These are phyloP conservation scores for Pandemis corylana DNA, from an alignment of 2,888 invertebrate species.

Conservation along the genomic window DNA sequence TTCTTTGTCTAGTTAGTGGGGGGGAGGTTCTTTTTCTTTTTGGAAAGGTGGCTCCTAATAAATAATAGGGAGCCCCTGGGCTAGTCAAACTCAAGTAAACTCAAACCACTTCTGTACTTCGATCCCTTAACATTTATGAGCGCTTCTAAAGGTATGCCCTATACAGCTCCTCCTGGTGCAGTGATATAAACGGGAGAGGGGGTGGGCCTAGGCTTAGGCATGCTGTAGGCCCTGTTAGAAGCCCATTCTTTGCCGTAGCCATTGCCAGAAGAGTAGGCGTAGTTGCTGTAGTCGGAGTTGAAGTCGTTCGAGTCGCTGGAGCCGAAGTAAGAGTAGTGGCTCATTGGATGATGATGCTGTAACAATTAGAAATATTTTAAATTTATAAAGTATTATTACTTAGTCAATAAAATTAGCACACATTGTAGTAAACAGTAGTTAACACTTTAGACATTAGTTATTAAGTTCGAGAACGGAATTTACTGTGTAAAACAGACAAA, in stretches of 20 bases:
- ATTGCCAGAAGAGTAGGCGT: slow-evolving; percentile 70
- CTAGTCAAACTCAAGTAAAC: too few species aligned
- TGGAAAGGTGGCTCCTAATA: too few species aligned
- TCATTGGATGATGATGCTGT: slow-evolving; percentile 71
- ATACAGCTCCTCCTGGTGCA: slow-evolving; percentile 70
- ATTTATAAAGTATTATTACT: not conserved
- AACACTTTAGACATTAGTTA: too few species aligned
- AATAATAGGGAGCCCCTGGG: too few species aligned
- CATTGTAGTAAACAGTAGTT: too few species aligned
- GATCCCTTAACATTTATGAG: not conserved
- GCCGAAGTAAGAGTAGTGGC: slow-evolving; percentile 75
- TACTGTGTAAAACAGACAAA: too few species aligned
- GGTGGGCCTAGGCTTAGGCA: slow-evolving; percentile 69
- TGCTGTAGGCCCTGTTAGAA: slow-evolving; percentile 74
- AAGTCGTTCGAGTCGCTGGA: slow-evolving; percentile 71
- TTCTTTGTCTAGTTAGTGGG: too few species aligned
- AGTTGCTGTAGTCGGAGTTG: slow-evolving; percentile 72
- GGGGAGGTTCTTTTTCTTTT: too few species aligned
- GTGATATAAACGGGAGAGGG: slow-evolving; percentile 71
- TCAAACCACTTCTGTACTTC: not conserved
- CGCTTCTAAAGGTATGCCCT: slow-evolving; percentile 22
- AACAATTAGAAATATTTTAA: slow-evolving; percentile 41
- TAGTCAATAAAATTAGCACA: too few species aligned
- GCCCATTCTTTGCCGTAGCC: slow-evolving; percentile 80
- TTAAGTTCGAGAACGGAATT: too few species aligned